A percentile compares a stretch with the other conserved stretches of the same genome.
phyloP scores from a whole-genome alignment of 2,797 vertebrate genomes.

The Peromyscus nudipes region DNA sequence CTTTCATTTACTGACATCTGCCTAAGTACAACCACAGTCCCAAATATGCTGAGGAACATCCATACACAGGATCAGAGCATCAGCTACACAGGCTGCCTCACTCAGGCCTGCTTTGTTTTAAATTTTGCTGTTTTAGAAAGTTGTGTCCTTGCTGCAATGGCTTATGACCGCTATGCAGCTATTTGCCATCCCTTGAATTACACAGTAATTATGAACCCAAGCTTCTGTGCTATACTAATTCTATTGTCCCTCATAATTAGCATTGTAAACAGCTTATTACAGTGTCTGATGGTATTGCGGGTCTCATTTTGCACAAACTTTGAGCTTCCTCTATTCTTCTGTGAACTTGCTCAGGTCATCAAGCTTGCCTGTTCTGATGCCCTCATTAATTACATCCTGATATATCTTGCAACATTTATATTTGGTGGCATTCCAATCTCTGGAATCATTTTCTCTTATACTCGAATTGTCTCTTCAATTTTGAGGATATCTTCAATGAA shows the following conservation, averaged over 20 bases:
- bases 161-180: conserved; percentile 8
- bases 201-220: background rate
- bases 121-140: conserved; percentile 20
- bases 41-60: conserved; percentile 9
- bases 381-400: background rate
- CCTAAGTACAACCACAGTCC: background rate
- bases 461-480: background rate
- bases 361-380: conserved; percentile 1
- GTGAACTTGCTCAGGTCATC: conserved; percentile 23
- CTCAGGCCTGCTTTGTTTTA: conserved; percentile 24
- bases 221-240: background rate
- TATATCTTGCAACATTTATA: conserved; percentile 19
- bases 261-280: background rate
- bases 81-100: background rate
- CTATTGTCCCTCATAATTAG: background rate
- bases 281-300: background rate
- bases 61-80: background rate
- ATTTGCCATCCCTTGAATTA: background rate
- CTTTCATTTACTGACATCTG: conserved; percentile 21
- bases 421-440: conserved; percentile 24
- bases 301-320: background rate
- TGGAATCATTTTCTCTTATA: conserved; percentile 6
- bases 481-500: background rate
- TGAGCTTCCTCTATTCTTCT: background rate
- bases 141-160: conserved; percentile 12